Percentiles rank a stretch among this genome's conserved stretches.
These are phyloP conservation scores for Lymantria monacha DNA, from an alignment of 2,888 invertebrate species.

Conservation along the genomic window DNA sequence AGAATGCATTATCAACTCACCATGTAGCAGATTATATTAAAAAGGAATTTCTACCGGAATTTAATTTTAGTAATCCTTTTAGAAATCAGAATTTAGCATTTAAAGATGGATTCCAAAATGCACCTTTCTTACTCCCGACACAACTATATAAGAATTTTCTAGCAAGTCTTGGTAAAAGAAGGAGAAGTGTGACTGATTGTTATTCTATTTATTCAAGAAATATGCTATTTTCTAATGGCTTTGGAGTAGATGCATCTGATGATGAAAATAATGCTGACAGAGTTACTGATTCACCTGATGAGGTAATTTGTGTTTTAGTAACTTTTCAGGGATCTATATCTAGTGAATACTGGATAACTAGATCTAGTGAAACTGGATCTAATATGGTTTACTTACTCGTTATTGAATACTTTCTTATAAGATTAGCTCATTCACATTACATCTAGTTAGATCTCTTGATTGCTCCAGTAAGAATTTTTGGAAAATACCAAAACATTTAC, in stretches of 20 bases:
- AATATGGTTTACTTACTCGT: too few relatives aligned
- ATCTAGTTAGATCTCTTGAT: too few relatives aligned
- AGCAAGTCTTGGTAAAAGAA: slow-evolving; percentile 82
- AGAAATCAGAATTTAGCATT: slow-evolving; percentile 66
- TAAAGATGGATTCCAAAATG: slow-evolving; percentile 65
- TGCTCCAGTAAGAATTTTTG: too few relatives aligned
- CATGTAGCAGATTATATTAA: slow-evolving; percentile 77
- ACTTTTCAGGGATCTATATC: not conserved
- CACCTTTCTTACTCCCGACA: slow-evolving; percentile 86
- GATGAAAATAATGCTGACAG: slow-evolving; percentile 68
- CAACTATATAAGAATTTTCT: slow-evolving; percentile 91
- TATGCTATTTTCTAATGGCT: slow-evolving; percentile 78
- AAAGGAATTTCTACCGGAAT: slow-evolving; percentile 75
- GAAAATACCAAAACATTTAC: too few relatives aligned
- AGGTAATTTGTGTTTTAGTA: slow-evolving; percentile 52
- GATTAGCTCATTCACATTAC: too few relatives aligned
- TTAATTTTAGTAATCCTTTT: slow-evolving; percentile 71
- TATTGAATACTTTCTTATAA: too few relatives aligned
- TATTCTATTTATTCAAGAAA: slow-evolving; percentile 78
- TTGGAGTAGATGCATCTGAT: slow-evolving; percentile 69
- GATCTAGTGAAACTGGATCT: too few relatives aligned
- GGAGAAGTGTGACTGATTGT: slow-evolving; percentile 71
- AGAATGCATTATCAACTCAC: slow-evolving; percentile 62
- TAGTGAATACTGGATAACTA: too few relatives aligned
- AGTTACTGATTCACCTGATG: slow-evolving; percentile 72